These are phyloP conservation scores for Girardinus metallicus DNA, from an alignment of 2,797 vertebrate species.

Conservation along the genomic window DNA sequence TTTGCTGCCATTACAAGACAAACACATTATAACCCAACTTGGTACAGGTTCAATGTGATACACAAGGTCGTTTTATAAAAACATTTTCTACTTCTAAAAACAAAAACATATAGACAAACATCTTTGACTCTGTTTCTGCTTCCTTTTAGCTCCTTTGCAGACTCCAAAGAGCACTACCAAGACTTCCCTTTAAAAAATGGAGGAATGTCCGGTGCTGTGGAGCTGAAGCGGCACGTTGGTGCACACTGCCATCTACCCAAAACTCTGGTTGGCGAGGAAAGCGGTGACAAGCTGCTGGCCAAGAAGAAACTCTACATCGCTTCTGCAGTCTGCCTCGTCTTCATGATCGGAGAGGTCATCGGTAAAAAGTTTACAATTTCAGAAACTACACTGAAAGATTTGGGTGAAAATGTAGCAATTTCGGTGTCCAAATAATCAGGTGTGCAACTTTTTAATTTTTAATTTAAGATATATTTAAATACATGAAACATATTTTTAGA, in stretches of 20 bases:
- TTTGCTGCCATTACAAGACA: not conserved
- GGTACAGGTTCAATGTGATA: not conserved
- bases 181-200: constrained; percentile 76
- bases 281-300: constrained; percentile 79
- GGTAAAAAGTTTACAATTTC: constrained; percentile 74
- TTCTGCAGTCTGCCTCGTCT: constrained; percentile 89
- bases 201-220: constrained; percentile 70
- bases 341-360: constrained; percentile 95
- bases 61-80: too few species aligned
- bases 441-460: not conserved
- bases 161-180: constrained; percentile 71
- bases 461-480: not conserved
- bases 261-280: constrained; percentile 53
- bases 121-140: not conserved
- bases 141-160: constrained; percentile 84
- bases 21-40: not conserved
- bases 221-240: constrained; percentile 71
- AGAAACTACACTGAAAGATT: not conserved
- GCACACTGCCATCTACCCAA: constrained; percentile 82
- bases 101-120: not conserved
- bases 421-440: not conserved
- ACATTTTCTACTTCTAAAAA: not conserved
- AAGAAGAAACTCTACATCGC: constrained; percentile 89
- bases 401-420: not conserved
- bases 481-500: too few species aligned